Conservation (phyloP, 2,888 invertebrate species). For the Dicranocentrus wangi region DNA sequence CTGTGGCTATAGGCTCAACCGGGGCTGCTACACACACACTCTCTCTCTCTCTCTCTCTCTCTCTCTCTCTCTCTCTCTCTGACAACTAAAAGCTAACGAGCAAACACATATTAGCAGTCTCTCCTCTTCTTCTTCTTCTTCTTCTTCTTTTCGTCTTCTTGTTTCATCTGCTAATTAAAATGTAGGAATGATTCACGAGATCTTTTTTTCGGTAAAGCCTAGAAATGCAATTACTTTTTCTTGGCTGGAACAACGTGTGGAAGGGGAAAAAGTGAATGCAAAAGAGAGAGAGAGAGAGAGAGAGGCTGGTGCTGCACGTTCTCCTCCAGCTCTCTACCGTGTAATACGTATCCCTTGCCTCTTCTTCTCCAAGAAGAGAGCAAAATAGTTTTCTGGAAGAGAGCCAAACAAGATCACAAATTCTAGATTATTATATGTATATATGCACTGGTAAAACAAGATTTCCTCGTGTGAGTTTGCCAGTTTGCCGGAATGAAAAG, state of each 20-base stretch:
- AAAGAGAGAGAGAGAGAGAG: not conserved
- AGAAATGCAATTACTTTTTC: too few species aligned
- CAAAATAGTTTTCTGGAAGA: slow-evolving; percentile 36
- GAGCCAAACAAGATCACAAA: slow-evolving; percentile 56
- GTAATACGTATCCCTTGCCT: too few species aligned
- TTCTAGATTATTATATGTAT: slow-evolving; percentile 41
- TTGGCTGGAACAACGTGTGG: not conserved
- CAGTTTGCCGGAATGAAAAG: slow-evolving; percentile 1
- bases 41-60: not conserved
- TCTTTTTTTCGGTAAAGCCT: too few species aligned
- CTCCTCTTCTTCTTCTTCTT: not conserved
- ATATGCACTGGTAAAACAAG: slow-evolving; percentile 17
- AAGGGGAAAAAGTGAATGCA: slow-evolving; percentile 3
- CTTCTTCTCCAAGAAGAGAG: not conserved
- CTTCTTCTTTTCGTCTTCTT: not conserved
- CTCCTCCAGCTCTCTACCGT: too few species aligned
- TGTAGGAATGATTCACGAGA: not conserved
- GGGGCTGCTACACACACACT: not conserved
- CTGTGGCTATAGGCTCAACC: too few species aligned
- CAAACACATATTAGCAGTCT: not conserved
- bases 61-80: not conserved
- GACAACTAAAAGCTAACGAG: not conserved
- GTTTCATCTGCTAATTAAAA: slow-evolving; percentile 18
- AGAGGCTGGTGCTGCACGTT: not conserved
- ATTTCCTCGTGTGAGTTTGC: not conserved